Evolutionary conservation across 2,113 vertebrate species (phyloP).

Genomic region (Crotalus tigris): DNA sequence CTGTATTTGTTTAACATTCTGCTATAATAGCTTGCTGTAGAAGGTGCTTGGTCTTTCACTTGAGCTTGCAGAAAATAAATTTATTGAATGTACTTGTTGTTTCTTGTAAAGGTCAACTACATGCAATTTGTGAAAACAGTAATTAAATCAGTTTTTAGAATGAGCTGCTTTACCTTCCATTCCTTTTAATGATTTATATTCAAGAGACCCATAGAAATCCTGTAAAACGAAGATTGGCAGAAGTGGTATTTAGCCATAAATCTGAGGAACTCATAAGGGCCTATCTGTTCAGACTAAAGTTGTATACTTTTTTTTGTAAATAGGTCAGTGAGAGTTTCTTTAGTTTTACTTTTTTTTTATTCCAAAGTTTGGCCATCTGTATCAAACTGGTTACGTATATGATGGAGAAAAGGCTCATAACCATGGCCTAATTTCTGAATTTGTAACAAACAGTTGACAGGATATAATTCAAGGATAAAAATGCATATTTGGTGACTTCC

Average conservation of each 20-base stretch:
- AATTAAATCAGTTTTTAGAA: conserved; percentile 16
- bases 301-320: background rate
- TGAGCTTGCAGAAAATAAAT: conserved; percentile 6
- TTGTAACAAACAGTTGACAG: background rate
- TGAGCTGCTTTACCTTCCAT: background rate
- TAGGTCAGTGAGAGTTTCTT: background rate
- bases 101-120: conserved; percentile 27
- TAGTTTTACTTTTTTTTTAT: conserved; percentile 20
- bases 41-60: background rate
- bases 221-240: background rate
- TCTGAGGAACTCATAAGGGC: background rate
- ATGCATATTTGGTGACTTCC: background rate
- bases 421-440: background rate
- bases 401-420: background rate
- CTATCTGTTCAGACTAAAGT: background rate
- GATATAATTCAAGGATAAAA: background rate
- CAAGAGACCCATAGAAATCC: background rate
- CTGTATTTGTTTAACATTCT: background rate
- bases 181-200: background rate
- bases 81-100: conserved; percentile 2
- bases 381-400: background rate
- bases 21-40: background rate
- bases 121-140: conserved; percentile 34
- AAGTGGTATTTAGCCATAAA: background rate
- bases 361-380: conserved; percentile 8